phyloP scores from a whole-genome alignment of 1,140 invertebrate genomes.

The Ceratina calcarata region DNA sequence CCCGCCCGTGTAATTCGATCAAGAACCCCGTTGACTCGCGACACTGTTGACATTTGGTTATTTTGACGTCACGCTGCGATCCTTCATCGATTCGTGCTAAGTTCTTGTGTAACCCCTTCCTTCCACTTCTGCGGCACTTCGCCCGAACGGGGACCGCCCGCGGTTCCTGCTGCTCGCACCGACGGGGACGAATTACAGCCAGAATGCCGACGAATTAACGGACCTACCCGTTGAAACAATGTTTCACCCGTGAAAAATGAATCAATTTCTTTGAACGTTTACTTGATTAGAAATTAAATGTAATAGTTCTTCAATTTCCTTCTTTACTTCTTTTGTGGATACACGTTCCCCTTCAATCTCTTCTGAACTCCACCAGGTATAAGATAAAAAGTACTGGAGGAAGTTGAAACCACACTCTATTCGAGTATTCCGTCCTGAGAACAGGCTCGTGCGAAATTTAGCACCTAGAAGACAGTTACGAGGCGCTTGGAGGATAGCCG shows the following conservation, averaged over 20 bases:
- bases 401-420: neutral
- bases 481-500: conserved; percentile 68
- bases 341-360: too few relatives aligned
- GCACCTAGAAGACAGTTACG: conserved; percentile 80
- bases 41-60: conserved; percentile 77
- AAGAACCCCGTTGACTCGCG: conserved; percentile 72
- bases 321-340: too few relatives aligned
- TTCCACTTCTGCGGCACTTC: conserved; percentile 45
- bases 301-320: too few relatives aligned
- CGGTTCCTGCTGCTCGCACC: conserved; percentile 34
- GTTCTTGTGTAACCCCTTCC: conserved; percentile 30
- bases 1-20: conserved; percentile 74
- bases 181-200: neutral
- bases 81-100: conserved; percentile 34
- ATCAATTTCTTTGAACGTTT: neutral
- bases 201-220: conserved; percentile 28
- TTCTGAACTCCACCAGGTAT: too few relatives aligned
- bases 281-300: too few relatives aligned
- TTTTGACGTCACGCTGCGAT: conserved; percentile 75
- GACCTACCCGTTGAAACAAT: neutral
- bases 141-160: conserved; percentile 62
- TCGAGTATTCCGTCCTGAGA: neutral
- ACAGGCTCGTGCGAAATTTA: conserved; percentile 70
- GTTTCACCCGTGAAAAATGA: neutral
- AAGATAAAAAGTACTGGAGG: too few relatives aligned